A percentile compares a stretch with the other conserved stretches of the same genome.
Conservation (phyloP, 2,113 vertebrate species). For the Lasiurus cinereus region DNA sequence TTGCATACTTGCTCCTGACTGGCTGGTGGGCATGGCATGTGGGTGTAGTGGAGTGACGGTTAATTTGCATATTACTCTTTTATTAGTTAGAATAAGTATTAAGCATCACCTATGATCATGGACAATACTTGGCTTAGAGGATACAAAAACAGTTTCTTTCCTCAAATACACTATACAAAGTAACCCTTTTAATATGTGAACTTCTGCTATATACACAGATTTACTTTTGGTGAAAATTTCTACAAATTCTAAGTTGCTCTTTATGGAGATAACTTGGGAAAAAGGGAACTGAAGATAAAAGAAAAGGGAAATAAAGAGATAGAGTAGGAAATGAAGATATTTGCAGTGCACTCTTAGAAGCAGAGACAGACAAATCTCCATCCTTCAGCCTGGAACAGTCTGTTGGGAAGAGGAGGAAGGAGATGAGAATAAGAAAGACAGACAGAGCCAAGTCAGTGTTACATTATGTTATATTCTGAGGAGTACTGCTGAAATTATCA, state of each 20-base stretch:
- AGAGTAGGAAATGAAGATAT: background rate
- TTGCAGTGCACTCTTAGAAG: background rate
- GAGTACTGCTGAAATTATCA: constrained; percentile 25
- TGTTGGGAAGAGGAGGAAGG: background rate
- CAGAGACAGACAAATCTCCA: background rate
- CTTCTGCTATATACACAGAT: background rate
- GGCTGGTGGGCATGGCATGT: too few relatives aligned
- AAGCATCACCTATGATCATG: background rate
- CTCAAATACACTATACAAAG: background rate
- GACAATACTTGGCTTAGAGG: background rate
- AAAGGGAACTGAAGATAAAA: constrained; percentile 26
- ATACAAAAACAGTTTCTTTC: constrained; percentile 11
- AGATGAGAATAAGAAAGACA: background rate
- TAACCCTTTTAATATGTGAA: constrained; percentile 34
- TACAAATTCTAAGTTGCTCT: constrained; percentile 26
- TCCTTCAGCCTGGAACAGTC: background rate
- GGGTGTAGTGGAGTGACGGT: too few relatives aligned
- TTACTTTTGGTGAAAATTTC: constrained; percentile 41
- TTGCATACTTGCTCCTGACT: too few relatives aligned
- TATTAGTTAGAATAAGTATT: background rate
- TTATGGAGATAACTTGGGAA: constrained; percentile 49
- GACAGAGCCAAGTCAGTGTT: background rate
- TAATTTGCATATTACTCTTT: too few relatives aligned
- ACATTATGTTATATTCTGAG: background rate
- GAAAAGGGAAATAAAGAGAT: constrained; percentile 20